These are phyloP conservation scores for Pherbina coryleti DNA, from an alignment of 2,888 invertebrate species.

Conservation along the genomic window DNA sequence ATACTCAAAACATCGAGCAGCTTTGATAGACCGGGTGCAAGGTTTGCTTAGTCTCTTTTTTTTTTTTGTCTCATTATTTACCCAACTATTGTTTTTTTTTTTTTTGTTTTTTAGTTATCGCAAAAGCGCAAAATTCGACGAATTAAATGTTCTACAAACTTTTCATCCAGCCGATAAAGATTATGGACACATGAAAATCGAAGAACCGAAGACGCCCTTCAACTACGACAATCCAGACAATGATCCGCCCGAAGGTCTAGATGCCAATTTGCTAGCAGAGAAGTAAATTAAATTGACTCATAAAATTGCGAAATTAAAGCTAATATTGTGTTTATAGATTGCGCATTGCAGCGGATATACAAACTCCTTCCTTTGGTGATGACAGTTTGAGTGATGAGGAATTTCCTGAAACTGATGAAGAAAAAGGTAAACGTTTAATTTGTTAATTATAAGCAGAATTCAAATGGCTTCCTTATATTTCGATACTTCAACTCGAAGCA, in stretches of 20 bases:
- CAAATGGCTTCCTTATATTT: too few relatives aligned
- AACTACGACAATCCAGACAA: slow-evolving; percentile 75
- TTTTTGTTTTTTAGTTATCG: slow-evolving; percentile 61
- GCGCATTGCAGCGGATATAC: slow-evolving; percentile 65
- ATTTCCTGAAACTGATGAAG: slow-evolving; percentile 76
- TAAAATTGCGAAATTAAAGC: not conserved
- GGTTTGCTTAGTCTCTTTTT: slow-evolving; percentile 60
- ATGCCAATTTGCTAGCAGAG: slow-evolving; percentile 82
- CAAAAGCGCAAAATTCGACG: slow-evolving; percentile 91
- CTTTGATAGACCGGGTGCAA: slow-evolving; percentile 78
- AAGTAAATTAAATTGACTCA: slow-evolving; percentile 72
- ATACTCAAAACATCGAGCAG: slow-evolving; percentile 94
- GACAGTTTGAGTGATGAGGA: slow-evolving; percentile 73
- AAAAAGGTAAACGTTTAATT: slow-evolving; percentile 68
- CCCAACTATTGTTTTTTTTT: not conserved
- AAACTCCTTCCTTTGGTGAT: slow-evolving; percentile 70
- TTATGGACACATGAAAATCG: slow-evolving; percentile 99
- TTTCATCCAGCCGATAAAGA: slow-evolving; percentile 98
- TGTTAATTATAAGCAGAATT: too few relatives aligned
- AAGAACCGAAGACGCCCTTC: slow-evolving; percentile 96
- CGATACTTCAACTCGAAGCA: too few relatives aligned
- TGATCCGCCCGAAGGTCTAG: slow-evolving; percentile 73
- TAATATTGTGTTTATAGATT: slow-evolving; percentile 54
- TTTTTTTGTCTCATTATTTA: not conserved
- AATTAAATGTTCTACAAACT: slow-evolving; percentile 98